These are phyloP conservation scores for Rhingia rostrata DNA, from an alignment of 2,888 invertebrate genomes.

Conservation along the genomic window DNA sequence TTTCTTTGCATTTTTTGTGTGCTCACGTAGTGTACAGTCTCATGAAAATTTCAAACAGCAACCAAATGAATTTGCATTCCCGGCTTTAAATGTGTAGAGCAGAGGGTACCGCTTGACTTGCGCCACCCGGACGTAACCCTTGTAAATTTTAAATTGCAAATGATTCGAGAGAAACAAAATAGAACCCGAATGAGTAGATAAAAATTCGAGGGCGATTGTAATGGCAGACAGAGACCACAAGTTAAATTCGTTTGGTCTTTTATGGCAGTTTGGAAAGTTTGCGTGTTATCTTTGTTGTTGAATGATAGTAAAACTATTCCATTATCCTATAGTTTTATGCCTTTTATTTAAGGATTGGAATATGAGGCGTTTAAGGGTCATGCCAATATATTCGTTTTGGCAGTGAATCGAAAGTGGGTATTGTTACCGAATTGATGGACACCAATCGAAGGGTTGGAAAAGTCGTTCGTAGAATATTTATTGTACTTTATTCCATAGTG, in stretches of 20 bases:
- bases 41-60: constrained; percentile 72
- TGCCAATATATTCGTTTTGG: neutral
- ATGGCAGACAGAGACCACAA: constrained; percentile 51
- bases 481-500: no score
- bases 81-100: constrained; percentile 37
- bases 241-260: constrained; percentile 53
- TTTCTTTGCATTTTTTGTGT: constrained; percentile 56
- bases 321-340: constrained; percentile 45
- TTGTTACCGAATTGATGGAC: neutral
- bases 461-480: no score
- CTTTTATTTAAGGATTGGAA: neutral
- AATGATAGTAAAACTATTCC: constrained; percentile 28
- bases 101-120: constrained; percentile 57
- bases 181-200: constrained; percentile 51
- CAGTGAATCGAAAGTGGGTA: neutral
- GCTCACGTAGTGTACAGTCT: constrained; percentile 56
- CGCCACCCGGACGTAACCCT: constrained; percentile 54
- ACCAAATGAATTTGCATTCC: constrained; percentile 67
- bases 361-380: neutral
- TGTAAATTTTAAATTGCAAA: constrained; percentile 73
- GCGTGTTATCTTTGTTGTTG: constrained; percentile 4
- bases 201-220: constrained; percentile 41
- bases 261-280: constrained; percentile 16
- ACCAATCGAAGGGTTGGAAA: no score
- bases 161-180: constrained; percentile 62